Percentiles rank a stretch among this genome's conserved stretches.
Evolutionary conservation across 2,797 vertebrate species (phyloP).

Genomic region (Clarias pachynema): DNA sequence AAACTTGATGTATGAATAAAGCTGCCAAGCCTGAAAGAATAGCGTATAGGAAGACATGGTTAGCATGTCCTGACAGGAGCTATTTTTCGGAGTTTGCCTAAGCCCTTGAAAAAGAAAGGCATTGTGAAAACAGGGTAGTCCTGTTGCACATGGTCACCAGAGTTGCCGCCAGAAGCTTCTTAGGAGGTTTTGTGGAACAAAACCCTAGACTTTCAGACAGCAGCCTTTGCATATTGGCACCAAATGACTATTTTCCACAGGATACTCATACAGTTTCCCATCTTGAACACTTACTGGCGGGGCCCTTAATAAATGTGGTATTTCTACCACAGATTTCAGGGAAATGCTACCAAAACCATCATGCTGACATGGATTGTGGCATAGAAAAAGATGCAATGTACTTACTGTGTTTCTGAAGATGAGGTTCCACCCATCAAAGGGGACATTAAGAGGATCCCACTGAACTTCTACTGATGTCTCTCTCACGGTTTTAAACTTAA

Average conservation of each 20-base stretch:
- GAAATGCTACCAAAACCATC: conserved; percentile 51
- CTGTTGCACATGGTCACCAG: conserved; percentile 52
- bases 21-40: conserved; percentile 60
- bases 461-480: conserved; percentile 94
- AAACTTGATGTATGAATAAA: conserved; percentile 52
- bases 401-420: conserved; percentile 93
- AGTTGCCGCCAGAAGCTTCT: conserved; percentile 57
- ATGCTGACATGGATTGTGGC: conserved; percentile 23
- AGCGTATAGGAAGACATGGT: conserved; percentile 51
- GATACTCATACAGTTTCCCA: conserved; percentile 44
- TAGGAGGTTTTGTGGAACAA: conserved; percentile 55
- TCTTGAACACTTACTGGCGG: conserved; percentile 52
- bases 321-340: conserved; percentile 49
- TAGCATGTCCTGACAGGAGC: conserved; percentile 59
- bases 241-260: conserved; percentile 62
- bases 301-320: conserved; percentile 43
- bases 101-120: conserved; percentile 58
- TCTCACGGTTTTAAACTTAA: conserved; percentile 92
- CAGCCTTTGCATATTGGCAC: conserved; percentile 56
- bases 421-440: conserved; percentile 95
- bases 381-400: conserved; percentile 28
- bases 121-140: conserved; percentile 56
- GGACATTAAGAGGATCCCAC: conserved; percentile 93
- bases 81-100: conserved; percentile 58
- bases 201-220: conserved; percentile 57